Conservation (phyloP, 2,888 invertebrate genomes). For the Byasa hedistus region DNA sequence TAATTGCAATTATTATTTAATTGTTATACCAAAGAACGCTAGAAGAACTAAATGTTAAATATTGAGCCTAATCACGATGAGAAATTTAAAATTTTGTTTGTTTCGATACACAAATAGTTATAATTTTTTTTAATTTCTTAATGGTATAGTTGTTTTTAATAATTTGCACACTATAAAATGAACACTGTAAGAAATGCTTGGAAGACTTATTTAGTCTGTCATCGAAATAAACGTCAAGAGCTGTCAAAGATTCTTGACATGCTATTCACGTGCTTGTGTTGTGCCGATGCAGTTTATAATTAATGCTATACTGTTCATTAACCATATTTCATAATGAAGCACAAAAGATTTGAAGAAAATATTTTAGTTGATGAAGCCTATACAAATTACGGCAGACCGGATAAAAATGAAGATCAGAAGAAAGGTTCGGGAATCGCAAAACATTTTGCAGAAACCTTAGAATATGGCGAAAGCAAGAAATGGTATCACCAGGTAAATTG, state of each 20-base stretch:
- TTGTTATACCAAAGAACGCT: too few relatives aligned
- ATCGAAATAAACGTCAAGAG: not conserved
- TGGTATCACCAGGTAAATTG: constrained; percentile 82
- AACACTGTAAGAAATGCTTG: too few relatives aligned
- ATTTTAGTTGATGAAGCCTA: constrained; percentile 74
- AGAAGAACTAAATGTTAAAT: too few relatives aligned
- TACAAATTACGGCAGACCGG: constrained; percentile 64
- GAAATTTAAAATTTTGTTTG: too few relatives aligned
- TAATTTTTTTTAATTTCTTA: too few relatives aligned
- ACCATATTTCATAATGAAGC: constrained; percentile 57
- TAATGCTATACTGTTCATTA: constrained; percentile 5
- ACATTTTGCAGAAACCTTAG: constrained; percentile 72
- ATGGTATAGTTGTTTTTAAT: too few relatives aligned
- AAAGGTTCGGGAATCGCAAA: constrained; percentile 71
- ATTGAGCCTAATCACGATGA: too few relatives aligned
- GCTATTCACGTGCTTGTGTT: constrained; percentile 33
- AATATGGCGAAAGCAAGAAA: constrained; percentile 78
- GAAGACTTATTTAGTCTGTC: too few relatives aligned
- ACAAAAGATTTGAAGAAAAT: constrained; percentile 75
- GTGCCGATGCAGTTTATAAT: constrained; percentile 13
- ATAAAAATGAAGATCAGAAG: constrained; percentile 71
- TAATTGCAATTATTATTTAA: too few relatives aligned
- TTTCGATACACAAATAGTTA: too few relatives aligned
- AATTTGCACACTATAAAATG: too few relatives aligned
- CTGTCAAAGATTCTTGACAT: constrained; percentile 20